phyloP scores from a whole-genome alignment of 2,888 invertebrate genomes.

The Pomacea canaliculata region DNA sequence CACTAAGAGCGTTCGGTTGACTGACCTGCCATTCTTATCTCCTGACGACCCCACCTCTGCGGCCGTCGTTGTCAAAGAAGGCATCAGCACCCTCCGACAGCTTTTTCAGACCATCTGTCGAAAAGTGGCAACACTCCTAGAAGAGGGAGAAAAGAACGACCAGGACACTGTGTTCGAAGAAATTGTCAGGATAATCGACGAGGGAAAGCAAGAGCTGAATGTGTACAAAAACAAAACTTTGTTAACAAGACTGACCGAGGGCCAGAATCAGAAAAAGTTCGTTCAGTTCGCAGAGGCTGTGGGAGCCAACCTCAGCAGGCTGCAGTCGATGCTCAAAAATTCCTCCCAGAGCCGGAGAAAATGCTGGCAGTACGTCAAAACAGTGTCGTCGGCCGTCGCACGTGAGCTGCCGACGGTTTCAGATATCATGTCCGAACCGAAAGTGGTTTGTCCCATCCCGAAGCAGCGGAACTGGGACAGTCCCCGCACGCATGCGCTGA shows the following conservation, averaged over 20 bases:
- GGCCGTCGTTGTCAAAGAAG: slow-evolving; percentile 30
- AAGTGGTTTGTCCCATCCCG: slow-evolving; percentile 46
- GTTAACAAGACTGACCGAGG: slow-evolving; percentile 28
- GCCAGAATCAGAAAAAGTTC: slow-evolving; percentile 13
- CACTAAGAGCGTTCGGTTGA: slow-evolving; percentile 9
- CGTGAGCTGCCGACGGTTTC: slow-evolving; percentile 49
- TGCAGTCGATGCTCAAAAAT: slow-evolving; percentile 40
- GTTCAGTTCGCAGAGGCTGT: slow-evolving; percentile 34
- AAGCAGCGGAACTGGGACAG: slow-evolving; percentile 24
- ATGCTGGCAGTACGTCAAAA: slow-evolving; percentile 49
- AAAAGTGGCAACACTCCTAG: slow-evolving; percentile 37
- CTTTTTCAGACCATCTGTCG: slow-evolving; percentile 40
- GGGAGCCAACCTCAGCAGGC: slow-evolving; percentile 41
- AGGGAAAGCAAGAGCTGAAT: slow-evolving; percentile 42
- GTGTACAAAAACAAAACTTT: slow-evolving; percentile 32
- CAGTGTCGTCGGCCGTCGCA: slow-evolving; percentile 49
- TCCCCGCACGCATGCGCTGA: slow-evolving; percentile 26
- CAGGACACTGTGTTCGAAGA: slow-evolving; percentile 30
- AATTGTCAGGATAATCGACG: slow-evolving; percentile 27
- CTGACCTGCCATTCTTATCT: neutral
- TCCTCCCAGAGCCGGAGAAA: slow-evolving; percentile 29
- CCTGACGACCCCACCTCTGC: slow-evolving; percentile 7
- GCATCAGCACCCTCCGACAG: slow-evolving; percentile 37
- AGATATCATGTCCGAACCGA: slow-evolving; percentile 35
- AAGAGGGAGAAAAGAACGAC: slow-evolving; percentile 36